Conservation (phyloP, 2,113 vertebrate species). For the Halichoeres trimaculatus region DNA sequence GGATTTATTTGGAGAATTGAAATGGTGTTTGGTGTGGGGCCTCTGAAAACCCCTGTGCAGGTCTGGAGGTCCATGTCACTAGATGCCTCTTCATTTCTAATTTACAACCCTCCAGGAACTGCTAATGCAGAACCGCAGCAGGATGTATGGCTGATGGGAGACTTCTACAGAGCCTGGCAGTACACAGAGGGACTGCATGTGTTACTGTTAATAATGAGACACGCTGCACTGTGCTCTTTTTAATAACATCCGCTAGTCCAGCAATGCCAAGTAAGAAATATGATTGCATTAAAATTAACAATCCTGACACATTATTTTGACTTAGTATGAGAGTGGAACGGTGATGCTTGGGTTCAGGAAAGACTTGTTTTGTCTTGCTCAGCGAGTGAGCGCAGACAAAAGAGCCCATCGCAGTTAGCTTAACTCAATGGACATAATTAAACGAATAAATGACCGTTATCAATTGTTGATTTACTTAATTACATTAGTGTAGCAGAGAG, state of each 20-base stretch:
- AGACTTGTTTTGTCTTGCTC: slow-evolving; percentile 50
- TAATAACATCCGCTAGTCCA: slow-evolving; percentile 34
- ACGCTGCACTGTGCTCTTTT: slow-evolving; percentile 22
- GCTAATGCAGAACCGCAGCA: slow-evolving; percentile 51
- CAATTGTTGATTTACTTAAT: slow-evolving; percentile 64
- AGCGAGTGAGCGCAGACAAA: slow-evolving; percentile 44
- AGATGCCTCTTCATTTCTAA: slow-evolving; percentile 65
- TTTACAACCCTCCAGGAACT: slow-evolving; percentile 63
- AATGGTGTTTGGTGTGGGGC: slow-evolving; percentile 54
- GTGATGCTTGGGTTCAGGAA: slow-evolving; percentile 30
- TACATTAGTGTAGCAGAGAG: slow-evolving; percentile 48
- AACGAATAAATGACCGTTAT: slow-evolving; percentile 67
- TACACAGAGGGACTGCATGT: slow-evolving; percentile 26
- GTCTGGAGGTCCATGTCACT: slow-evolving; percentile 47
- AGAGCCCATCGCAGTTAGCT: slow-evolving; percentile 56
- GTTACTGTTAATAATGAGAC: slow-evolving; percentile 57
- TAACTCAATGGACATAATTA: slow-evolving; percentile 64
- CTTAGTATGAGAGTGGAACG: slow-evolving; percentile 22
- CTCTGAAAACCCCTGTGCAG: slow-evolving; percentile 35
- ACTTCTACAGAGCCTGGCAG: slow-evolving; percentile 12
- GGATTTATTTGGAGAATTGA: slow-evolving; percentile 66
- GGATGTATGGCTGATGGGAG: slow-evolving; percentile 59
- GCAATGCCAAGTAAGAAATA: slow-evolving; percentile 17
- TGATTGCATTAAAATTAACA: slow-evolving; percentile 32
- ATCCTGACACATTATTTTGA: slow-evolving; percentile 25